Evolutionary conservation across 2,888 invertebrate genomes (phyloP), one percentile per base, ranked within the genome.

Genomic region (Lutraria lutraria): DNA sequence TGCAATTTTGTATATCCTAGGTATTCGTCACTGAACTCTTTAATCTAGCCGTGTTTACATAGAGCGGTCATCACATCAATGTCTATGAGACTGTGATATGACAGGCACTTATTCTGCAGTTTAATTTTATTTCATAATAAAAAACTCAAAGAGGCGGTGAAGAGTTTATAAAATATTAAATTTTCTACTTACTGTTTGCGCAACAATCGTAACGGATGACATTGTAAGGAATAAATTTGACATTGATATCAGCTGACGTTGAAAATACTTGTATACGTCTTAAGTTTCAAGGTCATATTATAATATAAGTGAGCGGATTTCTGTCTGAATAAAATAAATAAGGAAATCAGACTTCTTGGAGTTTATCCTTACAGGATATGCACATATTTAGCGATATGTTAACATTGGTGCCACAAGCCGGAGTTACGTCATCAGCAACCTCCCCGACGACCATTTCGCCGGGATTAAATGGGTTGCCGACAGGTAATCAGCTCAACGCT

Each of bases 341-440:
- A 13, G 34, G 16, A 76, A 76, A 76, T 2, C 19, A 19, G 19
- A 76, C 15, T 31, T 76, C n/a, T 76, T 76, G 34, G 76, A 34
- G 79, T 0, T 34, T 25, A 52, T 2, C 31, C 52, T 53, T n/a
- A 21, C 25, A 81, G 81, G 81, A 81, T 80, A 91, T 91, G 91
- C 91, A 85, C 88, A 80, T 89, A 15, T 56, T 87, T 25, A 88
- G 87, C 87, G 91, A 92, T 76, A 90, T 92, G 87, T 85, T 92
- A 52, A 88, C 90, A 1, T 52, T 92, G 43, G 80, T 92, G 72
- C 92, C 92, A n/a, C 80, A 89, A 15, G 85, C 72, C 34, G 90
- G 89, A 19, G 80, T 85, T 12, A 84, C 88, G 34, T 76, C 90
- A 31, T 52, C 82, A 19, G 88, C 84, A 13, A 76, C 90, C 43